phyloP scores from a whole-genome alignment of 2,113 vertebrate species.

The Melanerpes aurifrons region DNA sequence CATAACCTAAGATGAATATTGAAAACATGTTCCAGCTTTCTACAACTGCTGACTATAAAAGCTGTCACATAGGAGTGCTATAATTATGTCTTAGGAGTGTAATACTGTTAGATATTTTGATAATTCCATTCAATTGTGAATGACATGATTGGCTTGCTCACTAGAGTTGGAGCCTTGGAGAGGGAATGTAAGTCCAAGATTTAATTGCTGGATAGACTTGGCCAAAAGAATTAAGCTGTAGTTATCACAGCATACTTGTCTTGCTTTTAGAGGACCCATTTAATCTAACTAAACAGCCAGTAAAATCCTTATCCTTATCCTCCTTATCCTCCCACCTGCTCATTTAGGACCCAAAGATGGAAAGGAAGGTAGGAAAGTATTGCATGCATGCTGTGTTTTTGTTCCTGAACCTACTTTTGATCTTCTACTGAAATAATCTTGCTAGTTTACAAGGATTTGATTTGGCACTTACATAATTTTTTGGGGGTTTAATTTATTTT shows the following conservation, averaged over 20 bases:
- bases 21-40: conserved; percentile 1
- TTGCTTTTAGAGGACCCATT: background rate
- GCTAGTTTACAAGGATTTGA: background rate
- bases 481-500: background rate
- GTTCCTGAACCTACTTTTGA: background rate
- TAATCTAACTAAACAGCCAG: background rate
- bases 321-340: background rate
- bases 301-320: background rate
- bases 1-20: background rate
- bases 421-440: background rate
- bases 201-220: background rate
- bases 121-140: background rate
- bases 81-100: background rate
- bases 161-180: background rate
- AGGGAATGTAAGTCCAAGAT: background rate
- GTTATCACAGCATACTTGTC: background rate
- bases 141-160: background rate
- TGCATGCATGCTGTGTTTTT: background rate
- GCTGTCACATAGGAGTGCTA: background rate
- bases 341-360: background rate
- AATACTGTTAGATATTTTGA: background rate
- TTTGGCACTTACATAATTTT: background rate
- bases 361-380: background rate
- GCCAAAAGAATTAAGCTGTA: background rate
- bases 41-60: background rate